These are phyloP conservation scores for Echinometra lucunter DNA, from an alignment of 53 echinoderm and acorn worm genomes.

Conservation along the genomic window DNA sequence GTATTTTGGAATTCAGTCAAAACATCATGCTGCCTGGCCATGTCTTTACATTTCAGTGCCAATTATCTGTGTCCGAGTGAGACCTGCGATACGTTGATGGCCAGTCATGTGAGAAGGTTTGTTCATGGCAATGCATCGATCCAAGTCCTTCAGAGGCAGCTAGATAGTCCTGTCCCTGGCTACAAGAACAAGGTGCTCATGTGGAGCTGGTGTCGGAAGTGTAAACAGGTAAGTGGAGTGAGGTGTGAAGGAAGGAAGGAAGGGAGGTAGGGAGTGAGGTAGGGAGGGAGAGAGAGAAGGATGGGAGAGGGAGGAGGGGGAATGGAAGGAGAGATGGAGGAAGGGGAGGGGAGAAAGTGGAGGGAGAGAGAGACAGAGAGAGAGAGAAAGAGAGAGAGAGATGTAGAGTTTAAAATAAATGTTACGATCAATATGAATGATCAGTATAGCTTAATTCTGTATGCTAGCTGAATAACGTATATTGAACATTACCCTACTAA, in stretches of 20 bases:
- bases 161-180: slow-evolving; percentile 87
- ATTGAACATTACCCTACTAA: too few species aligned
- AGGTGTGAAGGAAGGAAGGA: not conserved
- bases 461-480: too few species aligned
- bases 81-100: slow-evolving; percentile 87
- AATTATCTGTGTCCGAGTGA: slow-evolving; percentile 89
- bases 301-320: not conserved
- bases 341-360: too few species aligned
- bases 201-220: slow-evolving; percentile 99
- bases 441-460: too few species aligned
- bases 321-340: too few species aligned
- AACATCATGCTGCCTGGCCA: too few species aligned
- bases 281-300: not conserved
- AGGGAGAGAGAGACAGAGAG: too few species aligned
- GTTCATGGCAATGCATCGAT: slow-evolving; percentile 87
- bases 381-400: too few species aligned
- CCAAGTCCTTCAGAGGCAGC: slow-evolving; percentile 83
- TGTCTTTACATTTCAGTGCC: slow-evolving; percentile 60
- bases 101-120: slow-evolving; percentile 89
- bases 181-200: slow-evolving; percentile 86
- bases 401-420: too few species aligned
- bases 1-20: too few species aligned
- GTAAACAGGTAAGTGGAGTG: slow-evolving; percentile 83
- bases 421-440: too few species aligned
- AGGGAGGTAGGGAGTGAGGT: not conserved